These are phyloP conservation scores for Muscicapa comitata DNA, from an alignment of 2,797 vertebrate genomes.

Conservation along the genomic window DNA sequence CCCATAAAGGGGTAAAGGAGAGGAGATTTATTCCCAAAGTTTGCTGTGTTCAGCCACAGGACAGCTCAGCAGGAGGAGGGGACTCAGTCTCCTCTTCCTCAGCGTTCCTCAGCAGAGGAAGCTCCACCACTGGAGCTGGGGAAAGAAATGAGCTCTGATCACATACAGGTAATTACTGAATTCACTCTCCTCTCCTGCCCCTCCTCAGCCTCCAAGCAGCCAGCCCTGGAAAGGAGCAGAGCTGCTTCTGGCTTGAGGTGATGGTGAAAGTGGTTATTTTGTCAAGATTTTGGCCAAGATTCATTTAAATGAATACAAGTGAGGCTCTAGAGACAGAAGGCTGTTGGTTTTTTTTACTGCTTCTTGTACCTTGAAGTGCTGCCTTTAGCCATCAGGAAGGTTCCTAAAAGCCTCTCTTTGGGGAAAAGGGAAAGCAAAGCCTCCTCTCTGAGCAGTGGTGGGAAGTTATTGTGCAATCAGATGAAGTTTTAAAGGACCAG, in stretches of 20 bases:
- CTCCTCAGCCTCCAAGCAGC: not conserved
- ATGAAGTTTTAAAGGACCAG: not conserved
- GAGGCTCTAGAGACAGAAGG: not conserved
- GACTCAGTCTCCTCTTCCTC: not conserved
- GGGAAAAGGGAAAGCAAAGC: not conserved
- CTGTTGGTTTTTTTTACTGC: not conserved
- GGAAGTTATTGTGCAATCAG: not conserved
- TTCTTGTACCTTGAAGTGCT: not conserved
- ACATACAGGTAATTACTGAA: not conserved
- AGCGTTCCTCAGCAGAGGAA: not conserved
- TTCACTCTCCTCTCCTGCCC: not conserved
- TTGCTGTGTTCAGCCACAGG: not conserved
- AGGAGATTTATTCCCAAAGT: not conserved
- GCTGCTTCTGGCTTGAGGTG: not conserved
- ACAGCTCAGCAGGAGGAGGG: not conserved
- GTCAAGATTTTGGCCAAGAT: not conserved
- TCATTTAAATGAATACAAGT: not conserved
- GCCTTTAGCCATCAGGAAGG: not conserved
- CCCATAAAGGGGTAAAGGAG: not conserved
- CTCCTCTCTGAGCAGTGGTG: not conserved
- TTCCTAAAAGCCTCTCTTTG: not conserved
- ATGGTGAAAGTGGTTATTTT: not conserved
- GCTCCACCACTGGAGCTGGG: rapidly evolving
- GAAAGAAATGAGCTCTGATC: not conserved
- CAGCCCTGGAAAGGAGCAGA: not conserved